A percentile compares a stretch with the other conserved stretches of the same genome.
Conservation (phyloP, 2,888 invertebrate species). For the Caenorhabditis panamensis region DNA sequence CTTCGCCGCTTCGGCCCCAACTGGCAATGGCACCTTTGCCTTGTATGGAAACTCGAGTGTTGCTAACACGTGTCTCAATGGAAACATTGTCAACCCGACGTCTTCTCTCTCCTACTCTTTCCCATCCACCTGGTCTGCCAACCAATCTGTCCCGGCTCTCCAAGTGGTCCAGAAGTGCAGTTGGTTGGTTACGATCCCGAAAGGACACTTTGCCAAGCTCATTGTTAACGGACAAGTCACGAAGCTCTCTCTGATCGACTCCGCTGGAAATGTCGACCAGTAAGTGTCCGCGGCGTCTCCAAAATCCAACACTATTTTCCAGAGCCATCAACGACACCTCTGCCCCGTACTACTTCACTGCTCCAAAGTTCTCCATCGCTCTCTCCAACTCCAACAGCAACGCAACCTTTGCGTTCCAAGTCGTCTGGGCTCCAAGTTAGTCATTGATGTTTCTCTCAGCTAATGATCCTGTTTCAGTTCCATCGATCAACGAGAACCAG, state of each 20-base stretch:
- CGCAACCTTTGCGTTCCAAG: constrained; percentile 23
- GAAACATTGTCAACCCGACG: constrained; percentile 10
- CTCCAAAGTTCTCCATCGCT: constrained; percentile 17
- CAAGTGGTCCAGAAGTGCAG: background rate
- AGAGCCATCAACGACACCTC: constrained; percentile 16
- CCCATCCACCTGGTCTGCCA: constrained; percentile 13
- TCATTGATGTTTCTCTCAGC: background rate
- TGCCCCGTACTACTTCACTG: constrained; percentile 25
- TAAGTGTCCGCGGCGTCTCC: background rate
- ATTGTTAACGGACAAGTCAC: constrained; percentile 17
- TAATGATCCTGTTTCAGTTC: constrained; percentile 6
- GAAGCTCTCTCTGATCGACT: constrained; percentile 10
- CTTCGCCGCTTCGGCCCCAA: background rate
- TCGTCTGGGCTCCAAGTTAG: constrained; percentile 31
- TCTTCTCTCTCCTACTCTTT: background rate
- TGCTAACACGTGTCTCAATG: background rate
- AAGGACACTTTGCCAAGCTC: constrained; percentile 35
- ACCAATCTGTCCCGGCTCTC: constrained; percentile 18
- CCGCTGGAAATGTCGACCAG: constrained; percentile 19
- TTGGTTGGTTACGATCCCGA: constrained; percentile 22
- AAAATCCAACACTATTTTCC: background rate
- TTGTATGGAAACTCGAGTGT: background rate
- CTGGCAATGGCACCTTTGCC: background rate
- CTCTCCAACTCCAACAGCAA: constrained; percentile 1
- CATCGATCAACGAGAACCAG: background rate